phyloP scores from a whole-genome alignment of 2,888 invertebrate species.

The Endomychus coccineus region DNA sequence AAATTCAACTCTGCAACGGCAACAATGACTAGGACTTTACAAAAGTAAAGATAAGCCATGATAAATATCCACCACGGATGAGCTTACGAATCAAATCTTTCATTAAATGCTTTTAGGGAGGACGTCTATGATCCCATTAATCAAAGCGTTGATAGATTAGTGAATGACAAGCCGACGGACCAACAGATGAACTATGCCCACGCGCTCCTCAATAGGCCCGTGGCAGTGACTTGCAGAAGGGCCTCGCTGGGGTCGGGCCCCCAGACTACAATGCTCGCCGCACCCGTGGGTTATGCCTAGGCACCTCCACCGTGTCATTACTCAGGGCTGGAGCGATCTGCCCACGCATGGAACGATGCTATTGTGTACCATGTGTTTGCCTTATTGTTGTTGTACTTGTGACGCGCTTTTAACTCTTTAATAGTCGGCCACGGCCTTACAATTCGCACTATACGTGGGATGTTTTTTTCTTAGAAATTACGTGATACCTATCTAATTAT shows the following conservation, averaged over 20 bases:
- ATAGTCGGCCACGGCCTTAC: too few species aligned
- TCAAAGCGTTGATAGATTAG: constrained; percentile 5
- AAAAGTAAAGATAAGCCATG: too few species aligned
- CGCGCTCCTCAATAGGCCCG: background rate
- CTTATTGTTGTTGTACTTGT: too few species aligned
- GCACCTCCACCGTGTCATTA: constrained; percentile 20
- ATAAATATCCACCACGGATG: background rate
- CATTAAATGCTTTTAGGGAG: constrained; percentile 1
- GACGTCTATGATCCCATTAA: background rate
- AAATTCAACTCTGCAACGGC: too few species aligned
- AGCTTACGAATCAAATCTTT: too few species aligned
- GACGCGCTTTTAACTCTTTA: too few species aligned
- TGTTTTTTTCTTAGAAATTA: too few species aligned
- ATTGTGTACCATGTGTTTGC: too few species aligned
- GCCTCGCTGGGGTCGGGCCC: constrained; percentile 1
- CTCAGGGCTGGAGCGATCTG: constrained; percentile 14
- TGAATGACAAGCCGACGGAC: constrained; percentile 6
- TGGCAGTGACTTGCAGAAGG: constrained; percentile 5
- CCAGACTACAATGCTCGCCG: constrained; percentile 17
- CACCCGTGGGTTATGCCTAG: constrained; percentile 11
- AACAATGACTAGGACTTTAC: background rate
- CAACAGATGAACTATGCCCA: background rate
- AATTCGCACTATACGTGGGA: too few species aligned
- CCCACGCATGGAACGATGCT: constrained; percentile 10
- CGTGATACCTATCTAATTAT: too few species aligned